These are phyloP conservation scores for Rapana venosa DNA, from an alignment of 2,888 invertebrate species.

Conservation along the genomic window DNA sequence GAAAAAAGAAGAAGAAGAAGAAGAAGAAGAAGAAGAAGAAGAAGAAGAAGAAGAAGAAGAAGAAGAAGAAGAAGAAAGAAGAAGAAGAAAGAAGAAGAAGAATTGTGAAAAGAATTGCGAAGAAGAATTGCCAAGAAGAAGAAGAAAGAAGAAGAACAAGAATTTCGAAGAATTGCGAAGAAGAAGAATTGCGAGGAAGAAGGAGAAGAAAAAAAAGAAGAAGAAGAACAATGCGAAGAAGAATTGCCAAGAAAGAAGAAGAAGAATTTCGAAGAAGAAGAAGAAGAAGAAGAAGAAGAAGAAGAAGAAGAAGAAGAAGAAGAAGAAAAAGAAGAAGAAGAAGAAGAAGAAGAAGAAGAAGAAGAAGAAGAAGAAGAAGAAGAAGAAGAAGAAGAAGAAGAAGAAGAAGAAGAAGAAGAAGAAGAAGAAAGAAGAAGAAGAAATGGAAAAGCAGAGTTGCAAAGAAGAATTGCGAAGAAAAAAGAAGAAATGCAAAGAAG, in stretches of 20 bases:
- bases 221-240: neutral
- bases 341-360: neutral
- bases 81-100: neutral
- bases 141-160: too few relatives aligned
- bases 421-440: neutral
- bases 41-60: neutral
- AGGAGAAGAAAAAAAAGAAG: neutral
- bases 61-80: neutral
- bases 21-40: neutral
- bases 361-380: conserved; percentile 10
- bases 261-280: too few relatives aligned
- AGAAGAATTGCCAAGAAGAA: too few relatives aligned
- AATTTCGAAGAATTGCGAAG: too few relatives aligned
- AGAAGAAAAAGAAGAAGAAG: too few relatives aligned
- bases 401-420: conserved; percentile 18
- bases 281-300: too few relatives aligned
- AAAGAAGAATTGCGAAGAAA: too few relatives aligned
- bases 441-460: neutral
- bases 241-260: neutral
- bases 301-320: too few relatives aligned
- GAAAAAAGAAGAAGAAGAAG: too few relatives aligned
- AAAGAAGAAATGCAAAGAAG: neutral
- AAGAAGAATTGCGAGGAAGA: neutral
- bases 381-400: conserved; percentile 2
- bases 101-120: too few relatives aligned